These are phyloP conservation scores for Ophion ventricosus DNA, from an alignment of 2,888 invertebrate genomes.

Conservation along the genomic window DNA sequence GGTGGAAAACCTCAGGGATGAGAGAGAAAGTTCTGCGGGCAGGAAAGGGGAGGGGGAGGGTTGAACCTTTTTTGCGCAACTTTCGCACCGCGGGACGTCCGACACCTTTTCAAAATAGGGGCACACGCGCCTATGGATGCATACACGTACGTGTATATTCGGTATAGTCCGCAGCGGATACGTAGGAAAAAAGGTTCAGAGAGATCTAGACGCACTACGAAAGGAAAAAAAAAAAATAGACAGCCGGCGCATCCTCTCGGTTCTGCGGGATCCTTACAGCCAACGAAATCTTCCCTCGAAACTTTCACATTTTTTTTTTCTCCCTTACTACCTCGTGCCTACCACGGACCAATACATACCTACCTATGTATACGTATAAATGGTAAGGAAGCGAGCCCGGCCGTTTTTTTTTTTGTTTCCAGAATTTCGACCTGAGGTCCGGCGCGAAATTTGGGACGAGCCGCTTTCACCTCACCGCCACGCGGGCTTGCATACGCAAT, in stretches of 20 bases:
- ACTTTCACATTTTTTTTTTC: constrained; percentile 79
- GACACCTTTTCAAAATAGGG: constrained; percentile 71
- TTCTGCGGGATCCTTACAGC: constrained; percentile 40
- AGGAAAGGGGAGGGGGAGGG: constrained; percentile 42
- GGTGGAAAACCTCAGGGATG: constrained; percentile 54
- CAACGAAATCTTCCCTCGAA: constrained; percentile 60
- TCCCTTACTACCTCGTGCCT: constrained; percentile 1
- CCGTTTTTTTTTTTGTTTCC: constrained; percentile 53
- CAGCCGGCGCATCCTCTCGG: constrained; percentile 34
- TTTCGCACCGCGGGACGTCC: constrained; percentile 74
- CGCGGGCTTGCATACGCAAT: constrained; percentile 28
- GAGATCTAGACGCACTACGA: constrained; percentile 8
- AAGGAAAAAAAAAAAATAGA: constrained; percentile 34
- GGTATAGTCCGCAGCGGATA: too few relatives aligned
- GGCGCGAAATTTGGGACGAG: constrained; percentile 66
- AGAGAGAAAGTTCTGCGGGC: constrained; percentile 64
- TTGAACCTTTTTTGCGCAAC: constrained; percentile 76
- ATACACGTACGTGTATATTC: too few relatives aligned
- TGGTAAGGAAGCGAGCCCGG: not conserved
- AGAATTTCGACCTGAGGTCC: constrained; percentile 57
- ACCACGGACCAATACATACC: constrained; percentile 13
- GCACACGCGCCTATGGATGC: constrained; percentile 2
- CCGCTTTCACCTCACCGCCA: constrained; percentile 64
- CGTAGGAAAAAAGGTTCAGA: constrained; percentile 20
- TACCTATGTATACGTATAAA: too few relatives aligned